A percentile compares a stretch with the other conserved stretches of the same genome.
Evolutionary conservation across 2,888 invertebrate species (phyloP).

Genomic region (Chouioia cunea): DNA sequence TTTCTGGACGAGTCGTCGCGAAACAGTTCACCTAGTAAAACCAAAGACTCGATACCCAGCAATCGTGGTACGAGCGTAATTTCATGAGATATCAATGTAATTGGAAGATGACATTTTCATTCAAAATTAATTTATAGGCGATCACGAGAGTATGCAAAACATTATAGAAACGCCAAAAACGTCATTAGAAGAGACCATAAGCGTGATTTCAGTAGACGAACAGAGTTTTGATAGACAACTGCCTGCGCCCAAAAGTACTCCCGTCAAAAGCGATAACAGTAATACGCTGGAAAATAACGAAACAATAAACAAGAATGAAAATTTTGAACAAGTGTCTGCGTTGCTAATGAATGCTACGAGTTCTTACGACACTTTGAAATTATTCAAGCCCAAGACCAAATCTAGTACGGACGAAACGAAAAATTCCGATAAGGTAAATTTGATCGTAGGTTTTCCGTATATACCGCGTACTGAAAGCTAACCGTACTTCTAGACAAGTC

Average conservation of each 20-base stretch:
- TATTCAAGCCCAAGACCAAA: conserved; percentile 59
- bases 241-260: conserved; percentile 44
- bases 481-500: not conserved
- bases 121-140: conserved; percentile 6
- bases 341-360: conserved; percentile 50
- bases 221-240: conserved; percentile 20
- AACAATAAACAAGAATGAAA: conserved; percentile 48
- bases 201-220: conserved; percentile 7
- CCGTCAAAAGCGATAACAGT: conserved; percentile 42
- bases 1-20: conserved; percentile 65
- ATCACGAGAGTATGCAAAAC: conserved; percentile 17
- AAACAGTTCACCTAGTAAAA: conserved; percentile 50
- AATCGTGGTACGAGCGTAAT: conserved; percentile 19
- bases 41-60: conserved; percentile 31
- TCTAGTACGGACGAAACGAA: conserved; percentile 45
- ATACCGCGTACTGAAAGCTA: not conserved
- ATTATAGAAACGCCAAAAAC: conserved; percentile 12
- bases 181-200: conserved; percentile 5
- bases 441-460: not conserved
- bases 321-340: conserved; percentile 51
- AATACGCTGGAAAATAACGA: conserved; percentile 39
- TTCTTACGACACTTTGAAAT: conserved; percentile 64
- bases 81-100: not conserved
- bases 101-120: not conserved
- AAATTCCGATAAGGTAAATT: conserved; percentile 35